phyloP scores from a whole-genome alignment of 1,140 invertebrate species.

The Radopholus similis region DNA sequence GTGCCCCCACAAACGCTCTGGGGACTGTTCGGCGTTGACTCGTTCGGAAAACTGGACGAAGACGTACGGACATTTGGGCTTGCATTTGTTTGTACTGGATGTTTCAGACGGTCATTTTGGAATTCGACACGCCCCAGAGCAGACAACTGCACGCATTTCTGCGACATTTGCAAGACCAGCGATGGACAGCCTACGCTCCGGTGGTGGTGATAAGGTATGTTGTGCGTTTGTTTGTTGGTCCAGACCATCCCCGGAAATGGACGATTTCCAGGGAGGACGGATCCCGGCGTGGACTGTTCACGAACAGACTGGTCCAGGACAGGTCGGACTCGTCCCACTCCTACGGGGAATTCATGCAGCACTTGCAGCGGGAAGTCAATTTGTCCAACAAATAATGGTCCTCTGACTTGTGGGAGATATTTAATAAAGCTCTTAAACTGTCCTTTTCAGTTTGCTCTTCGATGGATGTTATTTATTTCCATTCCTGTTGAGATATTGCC shows the following conservation, averaged over 20 bases:
- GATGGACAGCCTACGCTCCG: slow-evolving; percentile 72
- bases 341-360: slow-evolving; percentile 96
- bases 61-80: slow-evolving; percentile 64
- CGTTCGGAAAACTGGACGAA: slow-evolving; percentile 69
- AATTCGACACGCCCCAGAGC: slow-evolving; percentile 73
- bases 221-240: slow-evolving; percentile 16
- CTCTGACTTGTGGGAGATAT: neutral
- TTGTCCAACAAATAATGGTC: neutral
- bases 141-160: slow-evolving; percentile 76
- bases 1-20: slow-evolving; percentile 74
- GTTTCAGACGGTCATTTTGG: slow-evolving; percentile 72
- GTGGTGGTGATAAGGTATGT: slow-evolving; percentile 77
- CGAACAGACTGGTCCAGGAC: slow-evolving; percentile 86
- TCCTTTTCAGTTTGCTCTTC: slow-evolving; percentile 1
- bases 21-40: slow-evolving; percentile 70
- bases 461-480: too few relatives aligned
- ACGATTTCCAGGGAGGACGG: slow-evolving; percentile 75
- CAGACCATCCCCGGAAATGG: too few relatives aligned
- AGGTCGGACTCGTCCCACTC: slow-evolving; percentile 84
- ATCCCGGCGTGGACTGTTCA: slow-evolving; percentile 74
- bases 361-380: slow-evolving; percentile 66
- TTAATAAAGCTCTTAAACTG: neutral
- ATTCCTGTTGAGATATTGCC: too few relatives aligned
- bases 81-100: neutral
- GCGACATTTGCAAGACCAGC: slow-evolving; percentile 75